These are phyloP conservation scores for Amphipoea oculea DNA, from an alignment of 2,888 invertebrate species.

Conservation along the genomic window DNA sequence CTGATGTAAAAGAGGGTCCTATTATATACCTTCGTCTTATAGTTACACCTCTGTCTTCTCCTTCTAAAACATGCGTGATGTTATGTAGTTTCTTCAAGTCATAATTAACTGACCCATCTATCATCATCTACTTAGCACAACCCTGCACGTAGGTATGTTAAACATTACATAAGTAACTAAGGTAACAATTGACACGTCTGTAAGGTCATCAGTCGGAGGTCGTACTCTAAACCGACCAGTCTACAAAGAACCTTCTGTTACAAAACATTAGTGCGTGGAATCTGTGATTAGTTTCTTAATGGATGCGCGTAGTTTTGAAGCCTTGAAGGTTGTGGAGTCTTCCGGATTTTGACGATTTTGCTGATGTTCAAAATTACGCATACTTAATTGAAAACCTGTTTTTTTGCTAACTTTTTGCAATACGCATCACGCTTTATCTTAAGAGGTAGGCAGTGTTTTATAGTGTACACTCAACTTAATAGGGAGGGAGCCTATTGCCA, in stretches of 20 bases:
- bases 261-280: constrained; percentile 23
- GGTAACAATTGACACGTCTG: constrained; percentile 65
- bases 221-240: constrained; percentile 35
- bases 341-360: constrained; percentile 24
- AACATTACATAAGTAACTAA: constrained; percentile 75
- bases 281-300: constrained; percentile 36
- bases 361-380: constrained; percentile 3
- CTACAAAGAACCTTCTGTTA: constrained; percentile 19
- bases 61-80: neutral
- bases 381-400: neutral
- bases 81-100: neutral
- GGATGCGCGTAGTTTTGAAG: constrained; percentile 27
- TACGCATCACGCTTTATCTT: neutral
- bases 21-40: too few relatives aligned
- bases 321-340: constrained; percentile 34
- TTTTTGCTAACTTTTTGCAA: neutral
- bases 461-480: neutral
- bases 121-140: constrained; percentile 29
- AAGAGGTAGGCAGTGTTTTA: neutral
- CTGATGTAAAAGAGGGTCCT: too few relatives aligned
- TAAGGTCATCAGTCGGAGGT: constrained; percentile 60
- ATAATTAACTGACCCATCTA: constrained; percentile 15
- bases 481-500: neutral
- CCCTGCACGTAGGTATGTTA: constrained; percentile 54
- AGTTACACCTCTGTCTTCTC: neutral